Evolutionary conservation across 2,797 vertebrate genomes (phyloP).

Genomic region (Macroramphosus scolopax): DNA sequence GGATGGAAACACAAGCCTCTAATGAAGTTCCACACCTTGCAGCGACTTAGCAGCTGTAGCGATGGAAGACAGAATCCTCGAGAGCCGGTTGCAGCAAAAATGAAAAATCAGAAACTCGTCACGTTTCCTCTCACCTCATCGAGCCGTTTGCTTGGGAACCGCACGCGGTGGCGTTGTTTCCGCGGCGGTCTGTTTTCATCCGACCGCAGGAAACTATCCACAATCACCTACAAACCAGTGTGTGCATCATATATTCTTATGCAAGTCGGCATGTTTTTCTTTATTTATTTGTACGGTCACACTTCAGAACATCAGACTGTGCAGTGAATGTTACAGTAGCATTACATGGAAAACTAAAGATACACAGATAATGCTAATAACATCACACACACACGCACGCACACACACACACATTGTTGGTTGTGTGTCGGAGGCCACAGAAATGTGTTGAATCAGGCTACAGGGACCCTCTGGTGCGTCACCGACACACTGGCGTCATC

Average conservation of each 20-base stretch:
- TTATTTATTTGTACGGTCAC: conserved; percentile 36
- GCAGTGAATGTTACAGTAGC: conserved; percentile 20
- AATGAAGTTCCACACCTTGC: no score
- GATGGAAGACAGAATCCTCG: background rate
- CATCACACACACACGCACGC: conserved; percentile 1
- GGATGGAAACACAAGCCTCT: background rate
- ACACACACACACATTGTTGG: conserved; percentile 6
- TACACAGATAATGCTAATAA: background rate
- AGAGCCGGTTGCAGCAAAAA: background rate
- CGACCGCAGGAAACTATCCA: conserved; percentile 8
- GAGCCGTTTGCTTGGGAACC: background rate
- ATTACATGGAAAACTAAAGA: conserved; percentile 12
- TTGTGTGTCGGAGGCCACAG: conserved; percentile 4
- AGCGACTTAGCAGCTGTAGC: background rate
- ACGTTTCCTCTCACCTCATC: no score
- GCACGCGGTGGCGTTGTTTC: background rate
- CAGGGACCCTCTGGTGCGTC: conserved; percentile 9
- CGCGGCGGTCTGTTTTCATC: conserved; percentile 3
- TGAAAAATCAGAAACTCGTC: background rate
- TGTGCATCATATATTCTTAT: conserved; percentile 44
- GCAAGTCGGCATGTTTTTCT: conserved; percentile 17
- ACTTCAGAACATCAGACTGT: conserved; percentile 29
- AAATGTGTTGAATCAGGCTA: background rate
- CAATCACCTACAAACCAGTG: conserved; percentile 13
- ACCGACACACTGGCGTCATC: conserved; percentile 18